A percentile compares a stretch with the other conserved stretches of the same genome.
Conservation (phyloP, 1,140 invertebrate species). For the Branchinecta lindahli region DNA sequence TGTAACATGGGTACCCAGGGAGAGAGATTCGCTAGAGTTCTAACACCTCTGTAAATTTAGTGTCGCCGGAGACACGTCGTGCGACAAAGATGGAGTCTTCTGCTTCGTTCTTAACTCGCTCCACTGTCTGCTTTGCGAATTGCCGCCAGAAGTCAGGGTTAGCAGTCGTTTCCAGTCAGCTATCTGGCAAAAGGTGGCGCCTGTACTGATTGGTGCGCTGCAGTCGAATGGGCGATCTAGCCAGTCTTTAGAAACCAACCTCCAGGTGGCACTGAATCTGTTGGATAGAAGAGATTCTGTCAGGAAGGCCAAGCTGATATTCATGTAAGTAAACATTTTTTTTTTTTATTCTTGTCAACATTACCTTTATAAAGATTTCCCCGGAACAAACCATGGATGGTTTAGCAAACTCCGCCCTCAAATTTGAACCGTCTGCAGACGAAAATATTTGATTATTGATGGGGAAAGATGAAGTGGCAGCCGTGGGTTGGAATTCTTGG, state of each 20-base stretch:
- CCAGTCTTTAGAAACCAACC: neutral
- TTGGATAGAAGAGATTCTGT: neutral
- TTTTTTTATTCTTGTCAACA: too few relatives aligned
- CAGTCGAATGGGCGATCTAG: neutral
- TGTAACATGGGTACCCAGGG: neutral
- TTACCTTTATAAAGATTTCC: too few relatives aligned
- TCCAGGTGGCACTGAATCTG: neutral
- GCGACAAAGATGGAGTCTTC: neutral
- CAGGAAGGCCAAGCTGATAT: neutral
- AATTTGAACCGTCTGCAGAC: too few relatives aligned
- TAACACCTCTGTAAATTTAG: neutral
- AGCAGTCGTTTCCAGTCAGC: neutral
- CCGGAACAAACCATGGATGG: too few relatives aligned
- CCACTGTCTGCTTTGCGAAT: neutral
- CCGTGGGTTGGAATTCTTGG: too few relatives aligned
- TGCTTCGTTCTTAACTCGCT: neutral
- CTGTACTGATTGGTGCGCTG: neutral
- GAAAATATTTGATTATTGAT: too few relatives aligned
- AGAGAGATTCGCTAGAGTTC: neutral
- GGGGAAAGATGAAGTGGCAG: too few relatives aligned
- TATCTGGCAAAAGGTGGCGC: neutral
- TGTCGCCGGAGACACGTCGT: neutral
- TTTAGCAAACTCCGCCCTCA: too few relatives aligned
- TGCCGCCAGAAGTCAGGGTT: neutral
- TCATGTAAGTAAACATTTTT: neutral